Evolutionary conservation across 2,113 vertebrate species (phyloP).

Genomic region (Phylloscopus trochilus): DNA sequence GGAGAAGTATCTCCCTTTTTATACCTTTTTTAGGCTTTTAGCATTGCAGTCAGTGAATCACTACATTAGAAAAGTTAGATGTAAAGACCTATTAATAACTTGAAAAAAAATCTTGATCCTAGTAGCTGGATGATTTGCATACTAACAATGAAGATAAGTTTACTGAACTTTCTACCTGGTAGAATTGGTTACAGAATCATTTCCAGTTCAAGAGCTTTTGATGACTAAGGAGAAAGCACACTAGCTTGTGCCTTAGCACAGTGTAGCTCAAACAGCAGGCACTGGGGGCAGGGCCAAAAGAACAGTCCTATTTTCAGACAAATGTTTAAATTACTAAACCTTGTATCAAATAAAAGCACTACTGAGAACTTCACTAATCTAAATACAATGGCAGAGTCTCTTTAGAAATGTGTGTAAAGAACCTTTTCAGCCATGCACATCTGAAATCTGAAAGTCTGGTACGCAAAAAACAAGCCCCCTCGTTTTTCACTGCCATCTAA

Average conservation of each 20-base stretch:
- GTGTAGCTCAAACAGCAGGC: not conserved
- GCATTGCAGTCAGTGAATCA: not conserved
- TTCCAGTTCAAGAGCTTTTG: not conserved
- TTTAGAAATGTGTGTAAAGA: not conserved
- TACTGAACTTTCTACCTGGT: not conserved
- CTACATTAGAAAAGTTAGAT: not conserved
- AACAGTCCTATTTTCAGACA: not conserved
- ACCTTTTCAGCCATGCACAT: not conserved
- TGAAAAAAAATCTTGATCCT: not conserved
- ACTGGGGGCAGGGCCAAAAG: not conserved
- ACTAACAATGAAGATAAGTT: not conserved
- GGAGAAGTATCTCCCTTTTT: not conserved
- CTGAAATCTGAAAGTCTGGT: not conserved
- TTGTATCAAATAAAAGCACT: not conserved
- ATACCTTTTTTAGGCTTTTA: not conserved
- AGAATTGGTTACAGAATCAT: not conserved
- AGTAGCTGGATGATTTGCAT: not conserved
- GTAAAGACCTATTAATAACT: not conserved
- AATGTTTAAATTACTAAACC: not conserved
- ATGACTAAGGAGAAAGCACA: not conserved
- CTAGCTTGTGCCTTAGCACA: not conserved
- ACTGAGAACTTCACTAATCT: not conserved
- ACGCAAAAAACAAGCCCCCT: not conserved
- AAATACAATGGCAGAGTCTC: not conserved
- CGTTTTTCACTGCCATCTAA: slow-evolving; percentile 9